A percentile compares a stretch with the other conserved stretches of the same genome.
phyloP scores from a whole-genome alignment of 2,888 invertebrate genomes.

The Rhopalosiphum nymphaeae region DNA sequence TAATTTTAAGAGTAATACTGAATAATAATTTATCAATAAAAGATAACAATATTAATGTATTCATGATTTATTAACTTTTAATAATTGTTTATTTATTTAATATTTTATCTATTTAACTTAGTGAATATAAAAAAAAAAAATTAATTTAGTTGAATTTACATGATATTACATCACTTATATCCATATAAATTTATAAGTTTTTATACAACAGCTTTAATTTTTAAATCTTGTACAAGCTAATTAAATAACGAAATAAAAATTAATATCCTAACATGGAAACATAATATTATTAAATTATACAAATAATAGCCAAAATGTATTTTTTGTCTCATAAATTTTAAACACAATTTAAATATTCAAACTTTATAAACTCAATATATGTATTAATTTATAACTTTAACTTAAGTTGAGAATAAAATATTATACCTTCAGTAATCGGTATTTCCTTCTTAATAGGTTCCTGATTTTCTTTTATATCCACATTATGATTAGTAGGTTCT shows the following conservation, averaged over 20 bases:
- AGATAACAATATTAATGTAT: neutral
- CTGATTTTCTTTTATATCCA: constrained; percentile 57
- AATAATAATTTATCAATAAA: neutral
- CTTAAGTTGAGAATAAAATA: neutral
- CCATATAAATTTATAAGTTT: neutral
- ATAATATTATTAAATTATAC: too few species aligned
- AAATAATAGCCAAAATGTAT: neutral
- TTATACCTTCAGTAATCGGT: constrained; percentile 47
- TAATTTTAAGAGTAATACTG: neutral
- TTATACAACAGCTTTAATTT: neutral
- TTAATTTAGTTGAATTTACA: neutral
- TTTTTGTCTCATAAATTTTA: neutral
- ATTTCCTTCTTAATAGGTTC: constrained; percentile 48
- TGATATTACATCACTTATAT: neutral
- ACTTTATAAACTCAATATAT: neutral
- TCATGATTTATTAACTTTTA: neutral
- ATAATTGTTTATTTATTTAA: neutral
- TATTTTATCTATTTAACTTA: neutral
- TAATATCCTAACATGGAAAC: too few species aligned
- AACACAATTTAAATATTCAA: neutral
- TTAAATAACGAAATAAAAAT: neutral
- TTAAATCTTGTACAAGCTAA: neutral
- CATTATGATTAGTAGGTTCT: constrained; percentile 42
- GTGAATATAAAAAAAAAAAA: neutral
- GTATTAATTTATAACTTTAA: neutral